phyloP scores from a whole-genome alignment of 2,888 invertebrate genomes.

The Hyalella azteca region DNA sequence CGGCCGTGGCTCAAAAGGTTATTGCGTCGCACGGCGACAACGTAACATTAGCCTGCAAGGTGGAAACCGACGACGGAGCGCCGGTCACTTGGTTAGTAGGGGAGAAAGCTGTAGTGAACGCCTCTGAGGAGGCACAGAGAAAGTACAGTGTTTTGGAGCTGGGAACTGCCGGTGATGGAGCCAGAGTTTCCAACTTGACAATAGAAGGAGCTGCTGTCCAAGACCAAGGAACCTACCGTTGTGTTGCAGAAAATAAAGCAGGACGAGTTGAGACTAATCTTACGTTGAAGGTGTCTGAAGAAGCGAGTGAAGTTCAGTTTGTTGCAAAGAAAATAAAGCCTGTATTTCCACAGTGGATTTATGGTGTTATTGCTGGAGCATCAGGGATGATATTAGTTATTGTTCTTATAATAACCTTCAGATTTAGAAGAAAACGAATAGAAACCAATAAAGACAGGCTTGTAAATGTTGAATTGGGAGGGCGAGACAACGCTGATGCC shows the following conservation, averaged over 20 bases:
- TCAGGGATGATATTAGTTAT: background rate
- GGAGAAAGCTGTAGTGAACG: constrained; percentile 55
- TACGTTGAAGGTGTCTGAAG: constrained; percentile 67
- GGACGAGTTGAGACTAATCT: constrained; percentile 80
- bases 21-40: constrained; percentile 59
- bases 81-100: constrained; percentile 68
- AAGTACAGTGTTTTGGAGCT: constrained; percentile 51
- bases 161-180: constrained; percentile 45
- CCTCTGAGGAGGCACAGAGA: constrained; percentile 47
- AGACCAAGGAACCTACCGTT: constrained; percentile 85
- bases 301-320: constrained; percentile 40
- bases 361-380: background rate
- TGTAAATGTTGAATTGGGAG: constrained; percentile 25
- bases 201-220: constrained; percentile 80
- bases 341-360: constrained; percentile 2
- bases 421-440: constrained; percentile 16
- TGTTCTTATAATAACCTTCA: background rate
- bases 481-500: background rate
- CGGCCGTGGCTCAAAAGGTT: constrained; percentile 56
- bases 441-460: background rate
- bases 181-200: constrained; percentile 79
- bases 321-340: background rate
- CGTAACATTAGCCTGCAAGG: constrained; percentile 61
- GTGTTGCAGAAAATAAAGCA: constrained; percentile 77
- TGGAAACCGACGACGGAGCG: constrained; percentile 75